These are phyloP conservation scores for Cataglyphis rosenhaueri DNA, from an alignment of 2,888 invertebrate species.

Conservation along the genomic window DNA sequence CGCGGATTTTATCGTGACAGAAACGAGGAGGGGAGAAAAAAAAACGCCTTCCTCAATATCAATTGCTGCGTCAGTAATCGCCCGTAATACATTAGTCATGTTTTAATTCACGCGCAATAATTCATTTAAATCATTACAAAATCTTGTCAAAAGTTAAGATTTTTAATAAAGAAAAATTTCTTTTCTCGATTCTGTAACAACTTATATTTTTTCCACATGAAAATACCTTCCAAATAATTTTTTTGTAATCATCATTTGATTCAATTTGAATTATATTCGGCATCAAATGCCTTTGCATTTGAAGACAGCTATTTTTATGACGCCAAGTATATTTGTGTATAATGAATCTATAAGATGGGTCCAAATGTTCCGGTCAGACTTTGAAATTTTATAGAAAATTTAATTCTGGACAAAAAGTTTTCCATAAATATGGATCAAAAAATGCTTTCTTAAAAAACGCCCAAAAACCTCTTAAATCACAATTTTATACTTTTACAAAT, in stretches of 20 bases:
- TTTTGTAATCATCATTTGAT: background rate
- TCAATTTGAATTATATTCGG: background rate
- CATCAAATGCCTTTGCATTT: background rate
- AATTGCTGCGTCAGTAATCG: background rate
- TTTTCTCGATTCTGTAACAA: background rate
- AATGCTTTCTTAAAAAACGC: too few relatives aligned
- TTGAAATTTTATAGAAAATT: too few relatives aligned
- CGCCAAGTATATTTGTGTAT: too few relatives aligned
- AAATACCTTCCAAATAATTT: background rate
- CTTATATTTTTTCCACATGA: background rate
- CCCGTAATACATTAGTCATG: background rate
- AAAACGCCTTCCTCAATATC: background rate
- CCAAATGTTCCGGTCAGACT: too few relatives aligned
- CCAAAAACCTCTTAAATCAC: too few relatives aligned
- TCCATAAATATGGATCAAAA: too few relatives aligned
- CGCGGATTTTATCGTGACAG: conserved; percentile 14
- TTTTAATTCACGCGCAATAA: background rate
- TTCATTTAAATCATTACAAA: background rate
- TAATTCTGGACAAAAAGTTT: too few relatives aligned
- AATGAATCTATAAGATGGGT: too few relatives aligned
- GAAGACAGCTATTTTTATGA: too few relatives aligned
- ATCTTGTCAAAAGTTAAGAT: background rate
- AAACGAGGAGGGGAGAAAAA: background rate
- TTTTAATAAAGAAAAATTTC: background rate
- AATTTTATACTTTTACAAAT: too few relatives aligned